A percentile compares a stretch with the other conserved stretches of the same genome.
These are phyloP conservation scores for Lota lota DNA, from an alignment of 2,113 vertebrate species.

Conservation along the genomic window DNA sequence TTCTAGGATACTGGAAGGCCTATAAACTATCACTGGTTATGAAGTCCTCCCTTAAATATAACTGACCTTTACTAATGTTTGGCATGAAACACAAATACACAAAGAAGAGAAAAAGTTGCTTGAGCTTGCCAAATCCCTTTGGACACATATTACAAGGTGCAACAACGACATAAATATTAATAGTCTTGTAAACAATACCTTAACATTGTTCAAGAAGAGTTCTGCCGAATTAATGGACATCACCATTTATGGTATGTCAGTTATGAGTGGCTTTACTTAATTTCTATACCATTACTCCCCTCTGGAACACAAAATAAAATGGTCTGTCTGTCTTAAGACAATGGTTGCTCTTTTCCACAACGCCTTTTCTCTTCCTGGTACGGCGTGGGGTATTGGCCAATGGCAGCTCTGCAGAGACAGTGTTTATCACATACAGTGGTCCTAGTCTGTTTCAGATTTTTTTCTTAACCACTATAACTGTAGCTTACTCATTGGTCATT, in stretches of 20 bases:
- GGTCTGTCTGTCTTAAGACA: conserved; percentile 57
- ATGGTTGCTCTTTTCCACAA: conserved; percentile 59
- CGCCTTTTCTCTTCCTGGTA: conserved; percentile 71
- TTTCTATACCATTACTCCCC: conserved; percentile 24
- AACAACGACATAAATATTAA: too few species aligned
- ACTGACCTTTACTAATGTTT: background rate
- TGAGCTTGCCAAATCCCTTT: too few species aligned
- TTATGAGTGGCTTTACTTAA: background rate
- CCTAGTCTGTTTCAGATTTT: conserved; percentile 34
- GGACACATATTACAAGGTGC: too few species aligned
- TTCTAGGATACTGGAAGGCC: too few species aligned
- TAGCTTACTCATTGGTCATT: background rate
- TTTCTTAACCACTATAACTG: conserved; percentile 16
- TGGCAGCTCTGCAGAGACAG: conserved; percentile 26
- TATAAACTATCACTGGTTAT: too few species aligned
- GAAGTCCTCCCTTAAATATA: too few species aligned
- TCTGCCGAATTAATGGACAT: too few species aligned
- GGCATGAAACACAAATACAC: background rate
- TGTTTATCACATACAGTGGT: conserved; percentile 56
- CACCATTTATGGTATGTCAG: background rate
- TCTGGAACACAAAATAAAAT: conserved; percentile 26
- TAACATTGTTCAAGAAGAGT: too few species aligned
- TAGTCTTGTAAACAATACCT: too few species aligned
- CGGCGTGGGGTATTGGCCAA: conserved; percentile 44
- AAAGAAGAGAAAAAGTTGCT: background rate